These are phyloP conservation scores for Hyles lineata DNA, from an alignment of 2,888 invertebrate genomes.

Conservation along the genomic window DNA sequence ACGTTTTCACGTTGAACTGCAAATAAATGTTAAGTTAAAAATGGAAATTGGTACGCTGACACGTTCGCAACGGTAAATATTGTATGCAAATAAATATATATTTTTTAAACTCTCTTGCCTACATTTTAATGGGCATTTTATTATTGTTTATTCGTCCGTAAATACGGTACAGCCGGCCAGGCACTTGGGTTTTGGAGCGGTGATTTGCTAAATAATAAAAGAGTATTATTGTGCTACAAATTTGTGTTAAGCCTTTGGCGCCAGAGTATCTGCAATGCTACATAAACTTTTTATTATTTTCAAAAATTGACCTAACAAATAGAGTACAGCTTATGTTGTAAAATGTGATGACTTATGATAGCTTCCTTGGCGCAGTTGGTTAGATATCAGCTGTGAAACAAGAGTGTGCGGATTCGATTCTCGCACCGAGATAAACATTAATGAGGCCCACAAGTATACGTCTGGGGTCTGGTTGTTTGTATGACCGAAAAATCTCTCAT, in stretches of 20 bases:
- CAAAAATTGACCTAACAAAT: background rate
- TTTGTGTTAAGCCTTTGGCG: background rate
- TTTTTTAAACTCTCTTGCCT: slow-evolving; percentile 34
- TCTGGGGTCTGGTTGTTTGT: no score
- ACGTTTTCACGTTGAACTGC: slow-evolving; percentile 18
- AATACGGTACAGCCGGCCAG: slow-evolving; percentile 19
- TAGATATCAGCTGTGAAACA: no score
- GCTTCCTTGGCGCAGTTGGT: no score
- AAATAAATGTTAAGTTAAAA: slow-evolving; percentile 50
- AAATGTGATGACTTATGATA: no score
- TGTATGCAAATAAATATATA: slow-evolving; percentile 51
- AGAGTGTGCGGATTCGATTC: no score
- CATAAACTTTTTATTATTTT: background rate
- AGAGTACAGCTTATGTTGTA: background rate
- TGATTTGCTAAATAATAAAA: slow-evolving; percentile 25
- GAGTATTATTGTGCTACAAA: slow-evolving; percentile 7
- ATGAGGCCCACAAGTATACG: no score
- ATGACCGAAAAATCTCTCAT: no score
- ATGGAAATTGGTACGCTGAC: slow-evolving; percentile 58
- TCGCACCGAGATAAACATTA: no score
- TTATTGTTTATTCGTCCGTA: slow-evolving; percentile 28
- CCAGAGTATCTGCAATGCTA: background rate
- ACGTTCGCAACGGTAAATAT: slow-evolving; percentile 54
- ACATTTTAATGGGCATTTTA: slow-evolving; percentile 32
- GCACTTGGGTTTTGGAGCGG: slow-evolving; percentile 19